Percentiles rank a stretch among this genome's conserved stretches.
Evolutionary conservation across 2,888 invertebrate species (phyloP).

Genomic region (Xanthorhoe designata): DNA sequence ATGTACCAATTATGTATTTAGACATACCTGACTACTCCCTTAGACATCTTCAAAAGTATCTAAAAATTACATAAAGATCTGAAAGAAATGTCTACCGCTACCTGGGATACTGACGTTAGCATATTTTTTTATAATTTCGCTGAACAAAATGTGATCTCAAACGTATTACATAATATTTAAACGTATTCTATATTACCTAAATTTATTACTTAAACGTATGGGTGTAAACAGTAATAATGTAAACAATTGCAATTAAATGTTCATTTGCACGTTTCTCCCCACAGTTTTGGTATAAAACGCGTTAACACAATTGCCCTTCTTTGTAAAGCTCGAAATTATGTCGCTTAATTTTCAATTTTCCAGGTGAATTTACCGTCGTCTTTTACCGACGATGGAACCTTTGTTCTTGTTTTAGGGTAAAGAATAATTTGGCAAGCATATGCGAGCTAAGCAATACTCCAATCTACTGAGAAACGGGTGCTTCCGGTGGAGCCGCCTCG

Average conservation of each 20-base stretch:
- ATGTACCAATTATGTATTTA: no score
- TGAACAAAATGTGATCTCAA: neutral
- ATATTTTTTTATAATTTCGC: neutral
- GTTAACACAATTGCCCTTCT: neutral
- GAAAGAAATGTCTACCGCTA: no score
- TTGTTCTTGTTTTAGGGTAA: conserved; percentile 59
- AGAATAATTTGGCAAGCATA: conserved; percentile 65
- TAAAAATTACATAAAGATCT: no score
- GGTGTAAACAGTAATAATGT: no score
- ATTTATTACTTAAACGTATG: neutral
- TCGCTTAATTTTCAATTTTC: conserved; percentile 58
- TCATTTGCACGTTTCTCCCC: neutral
- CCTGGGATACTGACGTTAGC: no score
- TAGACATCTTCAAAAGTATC: no score
- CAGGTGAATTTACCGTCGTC: conserved; percentile 55
- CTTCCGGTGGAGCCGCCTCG: conserved; percentile 56
- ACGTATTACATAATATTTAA: neutral
- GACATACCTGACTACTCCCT: no score
- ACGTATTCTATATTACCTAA: no score
- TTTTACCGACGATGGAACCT: conserved; percentile 59
- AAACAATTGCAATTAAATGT: neutral
- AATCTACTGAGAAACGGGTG: conserved; percentile 57
- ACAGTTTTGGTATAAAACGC: conserved; percentile 1
- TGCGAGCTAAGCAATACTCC: conserved; percentile 50
- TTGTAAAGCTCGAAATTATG: conserved; percentile 22